Base-by-base conservation (phyloP, 2,797 vertebrate genomes). In the Rachycentron canadum region DNA sequence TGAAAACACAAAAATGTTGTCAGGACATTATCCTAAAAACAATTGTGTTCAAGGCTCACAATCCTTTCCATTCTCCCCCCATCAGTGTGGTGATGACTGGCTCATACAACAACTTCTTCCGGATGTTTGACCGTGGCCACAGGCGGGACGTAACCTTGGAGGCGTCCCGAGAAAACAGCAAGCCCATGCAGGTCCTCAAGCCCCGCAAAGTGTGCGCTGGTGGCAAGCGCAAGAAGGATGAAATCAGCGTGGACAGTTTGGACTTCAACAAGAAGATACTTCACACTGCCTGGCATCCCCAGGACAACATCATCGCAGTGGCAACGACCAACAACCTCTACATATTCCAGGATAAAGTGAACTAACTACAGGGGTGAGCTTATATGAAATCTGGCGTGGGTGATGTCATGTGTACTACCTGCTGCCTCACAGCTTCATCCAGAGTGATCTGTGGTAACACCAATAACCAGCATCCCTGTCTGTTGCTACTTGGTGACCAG, bases 211-310 rank as follows among this genome's bases (percentile, higher is more conserved):
- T 99, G 21, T 99, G 98, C 0, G 96, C 96, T 0, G 98, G 98
- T 0, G 97, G 98, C 83, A 99, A 99, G 85, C 95, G 98, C 80
- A 99, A 99, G 96, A 99, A 99, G 92, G 98, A 99, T 26, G 98
- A 99, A 93, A 99, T 99, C 92, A 99, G 97, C 40, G 98, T 99
- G 47, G 98, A 99, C 95, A 99, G 98, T 95, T 94, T 99, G 91
- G 98, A 99, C 95, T 99, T 99, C 97, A 99, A 98, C 95, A 99
- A 99, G 96, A 99, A 99, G 95, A 99, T 99, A 89, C 97, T 99
- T 45, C 98, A 99, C 92, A 99, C 98, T 1, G 98, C 98, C 92
- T 99, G 98, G 98, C 98, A 99, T 56, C 98, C 98, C 71, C 96
- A 98, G 94, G 97, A 99, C 79, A 99, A 99, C 93, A 98, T 99